These are phyloP conservation scores for Papilio polytes DNA, from an alignment of 1,140 invertebrate species.

Conservation along the genomic window DNA sequence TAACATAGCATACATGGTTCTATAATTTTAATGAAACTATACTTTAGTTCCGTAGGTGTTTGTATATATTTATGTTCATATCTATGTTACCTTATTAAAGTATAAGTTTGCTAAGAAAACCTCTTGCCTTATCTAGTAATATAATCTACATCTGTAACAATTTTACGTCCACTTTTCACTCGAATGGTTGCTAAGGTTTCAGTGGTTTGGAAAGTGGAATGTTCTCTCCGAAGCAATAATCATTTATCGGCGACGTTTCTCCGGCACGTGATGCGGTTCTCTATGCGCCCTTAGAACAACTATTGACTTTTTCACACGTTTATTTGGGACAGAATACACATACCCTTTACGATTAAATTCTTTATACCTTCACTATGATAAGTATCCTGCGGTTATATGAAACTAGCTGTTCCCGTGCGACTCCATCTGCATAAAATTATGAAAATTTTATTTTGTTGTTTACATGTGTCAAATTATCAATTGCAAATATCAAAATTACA, in stretches of 20 bases:
- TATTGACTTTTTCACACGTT: constrained; percentile 45
- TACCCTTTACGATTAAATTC: constrained; percentile 24
- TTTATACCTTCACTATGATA: constrained; percentile 6
- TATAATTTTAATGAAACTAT: too few species aligned
- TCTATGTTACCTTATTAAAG: background rate
- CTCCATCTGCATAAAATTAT: too few species aligned
- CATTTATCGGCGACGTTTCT: constrained; percentile 64
- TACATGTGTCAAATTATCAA: too few species aligned
- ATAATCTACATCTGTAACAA: constrained; percentile 37
- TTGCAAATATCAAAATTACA: too few species aligned
- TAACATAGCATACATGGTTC: too few species aligned
- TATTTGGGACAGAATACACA: constrained; percentile 4
- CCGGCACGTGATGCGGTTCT: constrained; percentile 58
- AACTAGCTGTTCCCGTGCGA: too few species aligned
- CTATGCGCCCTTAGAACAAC: constrained; percentile 42
- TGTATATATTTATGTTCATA: constrained; percentile 1
- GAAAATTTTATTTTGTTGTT: too few species aligned
- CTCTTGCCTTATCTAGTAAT: background rate
- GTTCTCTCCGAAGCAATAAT: constrained; percentile 62
- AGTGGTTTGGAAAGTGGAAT: constrained; percentile 59
- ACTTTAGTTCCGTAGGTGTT: too few species aligned
- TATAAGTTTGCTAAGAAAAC: background rate
- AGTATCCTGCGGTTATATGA: background rate
- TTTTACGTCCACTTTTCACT: constrained; percentile 47
- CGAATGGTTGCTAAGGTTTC: constrained; percentile 55